A percentile compares a stretch with the other conserved stretches of the same genome.
These are phyloP conservation scores for Dreissena rostriformis DNA, from an alignment of 1,140 invertebrate genomes.

Conservation along the genomic window DNA sequence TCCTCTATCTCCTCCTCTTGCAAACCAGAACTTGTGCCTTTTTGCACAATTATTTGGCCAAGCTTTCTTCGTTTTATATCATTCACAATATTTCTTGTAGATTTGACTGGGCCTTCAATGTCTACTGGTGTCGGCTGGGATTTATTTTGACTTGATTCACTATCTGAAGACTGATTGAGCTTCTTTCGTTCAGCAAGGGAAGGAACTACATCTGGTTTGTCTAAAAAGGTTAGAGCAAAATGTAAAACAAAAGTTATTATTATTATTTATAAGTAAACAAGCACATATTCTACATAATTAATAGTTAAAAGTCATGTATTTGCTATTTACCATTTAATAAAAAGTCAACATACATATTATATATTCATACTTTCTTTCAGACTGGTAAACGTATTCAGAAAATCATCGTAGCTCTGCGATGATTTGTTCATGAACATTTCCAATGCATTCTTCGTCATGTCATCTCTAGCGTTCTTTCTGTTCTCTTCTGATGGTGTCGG, in stretches of 20 bases:
- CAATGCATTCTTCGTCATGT: conserved; percentile 24
- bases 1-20: background rate
- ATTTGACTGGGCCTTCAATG: background rate
- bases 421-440: conserved; percentile 42
- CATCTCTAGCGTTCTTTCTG: conserved; percentile 22
- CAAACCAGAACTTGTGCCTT: background rate
- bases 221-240: background rate
- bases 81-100: background rate
- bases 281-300: no score
- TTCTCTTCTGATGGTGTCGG: conserved; percentile 53
- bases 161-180: background rate
- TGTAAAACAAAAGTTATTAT: no score
- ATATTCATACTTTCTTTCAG: conserved; percentile 27
- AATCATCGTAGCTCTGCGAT: conserved; percentile 40
- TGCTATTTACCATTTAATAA: no score
- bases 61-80: background rate
- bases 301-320: no score
- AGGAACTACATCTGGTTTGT: background rate
- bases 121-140: no score
- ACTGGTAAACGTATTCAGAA: conserved; percentile 34
- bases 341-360: no score
- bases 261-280: no score
- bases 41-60: background rate
- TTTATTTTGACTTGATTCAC: no score
- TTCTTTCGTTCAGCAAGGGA: background rate